Percentiles rank a stretch among this genome's conserved stretches.
Evolutionary conservation across 2,113 vertebrate species (phyloP).

Genomic region (Rutilus rutilus): DNA sequence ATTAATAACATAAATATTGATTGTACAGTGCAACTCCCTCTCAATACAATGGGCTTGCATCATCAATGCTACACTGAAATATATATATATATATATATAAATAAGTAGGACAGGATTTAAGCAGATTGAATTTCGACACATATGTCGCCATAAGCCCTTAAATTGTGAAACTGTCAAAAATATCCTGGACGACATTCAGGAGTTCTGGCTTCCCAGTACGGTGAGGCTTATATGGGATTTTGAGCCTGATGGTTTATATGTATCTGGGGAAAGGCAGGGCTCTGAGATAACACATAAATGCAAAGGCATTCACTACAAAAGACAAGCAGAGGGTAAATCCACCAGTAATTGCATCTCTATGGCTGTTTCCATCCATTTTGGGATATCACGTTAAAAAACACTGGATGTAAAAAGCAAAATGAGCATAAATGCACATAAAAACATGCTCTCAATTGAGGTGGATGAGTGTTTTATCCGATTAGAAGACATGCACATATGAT

Average conservation of each 20-base stretch:
- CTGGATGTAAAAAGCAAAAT: no score
- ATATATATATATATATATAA: neutral
- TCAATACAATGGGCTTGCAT: neutral
- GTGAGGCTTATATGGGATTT: slow-evolving; percentile 29
- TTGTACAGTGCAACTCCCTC: neutral
- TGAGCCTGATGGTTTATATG: slow-evolving; percentile 7
- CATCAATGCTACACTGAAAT: neutral
- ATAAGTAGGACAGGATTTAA: neutral
- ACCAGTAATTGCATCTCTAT: no score
- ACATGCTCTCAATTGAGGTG: no score
- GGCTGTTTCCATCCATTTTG: no score
- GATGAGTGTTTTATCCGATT: no score
- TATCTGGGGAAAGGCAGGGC: slow-evolving; percentile 1
- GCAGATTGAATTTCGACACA: slow-evolving; percentile 11
- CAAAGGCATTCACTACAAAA: slow-evolving; percentile 22
- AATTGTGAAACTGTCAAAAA: slow-evolving; percentile 17
- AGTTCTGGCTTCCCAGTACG: slow-evolving; percentile 4
- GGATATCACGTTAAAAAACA: no score
- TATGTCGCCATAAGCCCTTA: slow-evolving; percentile 32
- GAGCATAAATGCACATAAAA: no score
- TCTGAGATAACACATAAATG: slow-evolving; percentile 30
- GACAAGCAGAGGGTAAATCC: neutral
- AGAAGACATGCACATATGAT: no score
- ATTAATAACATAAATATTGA: neutral
- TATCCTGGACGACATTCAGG: slow-evolving; percentile 35